Evolutionary conservation across 2,113 vertebrate genomes (phyloP), one percentile per base, ranked within the genome.

Genomic region (Carlito syrichta): DNA sequence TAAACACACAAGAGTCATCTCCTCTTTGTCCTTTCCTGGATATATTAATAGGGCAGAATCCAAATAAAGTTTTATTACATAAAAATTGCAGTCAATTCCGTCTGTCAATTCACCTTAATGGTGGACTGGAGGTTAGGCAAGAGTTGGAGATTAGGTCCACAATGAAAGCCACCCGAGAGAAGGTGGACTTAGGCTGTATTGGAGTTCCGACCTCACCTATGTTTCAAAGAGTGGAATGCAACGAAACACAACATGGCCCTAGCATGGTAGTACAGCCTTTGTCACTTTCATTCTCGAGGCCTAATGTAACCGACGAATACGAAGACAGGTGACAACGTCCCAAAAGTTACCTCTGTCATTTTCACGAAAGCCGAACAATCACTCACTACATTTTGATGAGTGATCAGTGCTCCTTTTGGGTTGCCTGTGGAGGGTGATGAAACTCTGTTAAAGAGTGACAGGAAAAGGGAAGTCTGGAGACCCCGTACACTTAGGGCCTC

Each of bases 391-490:
- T 99, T 99, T 98, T 94, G 95, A 95, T 99, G 99, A 83, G 99
- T 99, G 79, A 99, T 98, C 99, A 99, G 98, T 48, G 99, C 99
- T 96, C 99, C 99, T 98, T 99, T 99, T 50, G 99, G 99, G 91
- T 99, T 99, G 98, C 99, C 99, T 99, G 97, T 92, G 87, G 50
- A 97, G 96, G 50, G 98, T 85, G 96, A 27, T 0, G 66, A 85
- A 88, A 71, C 20, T 32, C 32, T 27, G 63, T 97, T n/a, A 96
- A 56, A 30, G 56, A 45, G 82, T 25, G 22, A 63, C 5, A 68
- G 90, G 78, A 40, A 43, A 2, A 38, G 43, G 25, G 35, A 54
- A 23, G 43, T n/a, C 68, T 43, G 43, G 60, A 56, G 56, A 66
- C 58, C 8, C 63, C 45, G 2, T 6, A 19, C 16, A 43, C 73